Percentiles rank a stretch among this genome's conserved stretches.
Evolutionary conservation across 1,140 invertebrate genomes (phyloP).

Genomic region (Aphaenogaster ashmeadi): DNA sequence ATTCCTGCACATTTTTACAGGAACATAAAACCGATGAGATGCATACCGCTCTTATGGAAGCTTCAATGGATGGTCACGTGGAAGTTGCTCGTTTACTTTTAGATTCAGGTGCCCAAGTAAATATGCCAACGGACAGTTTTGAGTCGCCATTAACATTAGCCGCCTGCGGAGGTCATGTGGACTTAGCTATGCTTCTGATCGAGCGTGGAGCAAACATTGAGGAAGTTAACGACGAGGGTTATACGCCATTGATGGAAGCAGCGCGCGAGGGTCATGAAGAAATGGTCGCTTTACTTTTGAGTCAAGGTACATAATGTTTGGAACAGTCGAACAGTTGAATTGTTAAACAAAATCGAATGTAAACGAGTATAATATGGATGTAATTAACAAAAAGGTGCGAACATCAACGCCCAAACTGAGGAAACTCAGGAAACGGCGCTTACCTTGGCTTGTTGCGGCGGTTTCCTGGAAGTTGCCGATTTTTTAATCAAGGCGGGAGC

Average conservation of each 20-base stretch:
- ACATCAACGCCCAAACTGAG: conserved; percentile 99
- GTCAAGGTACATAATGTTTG: conserved; percentile 90
- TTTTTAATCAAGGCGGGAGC: conserved; percentile 98
- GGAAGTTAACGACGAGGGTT: conserved; percentile 99
- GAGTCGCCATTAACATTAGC: conserved; percentile 99
- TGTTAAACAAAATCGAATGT: neutral
- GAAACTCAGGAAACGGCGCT: conserved; percentile 99
- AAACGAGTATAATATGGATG: neutral
- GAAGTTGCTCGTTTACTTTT: conserved; percentile 97
- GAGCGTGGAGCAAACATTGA: conserved; percentile 99
- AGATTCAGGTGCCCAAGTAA: conserved; percentile 99
- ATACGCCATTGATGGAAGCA: conserved; percentile 99
- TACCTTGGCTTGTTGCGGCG: conserved; percentile 98
- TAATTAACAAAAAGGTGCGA: conserved; percentile 90
- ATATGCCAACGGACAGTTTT: conserved; percentile 99
- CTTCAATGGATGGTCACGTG: conserved; percentile 99
- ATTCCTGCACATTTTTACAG: conserved; percentile 74
- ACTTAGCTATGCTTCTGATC: conserved; percentile 97
- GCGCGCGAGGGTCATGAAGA: conserved; percentile 99
- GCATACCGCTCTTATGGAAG: conserved; percentile 99
- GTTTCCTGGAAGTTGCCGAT: conserved; percentile 99
- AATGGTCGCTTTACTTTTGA: conserved; percentile 97
- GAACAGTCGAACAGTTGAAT: neutral
- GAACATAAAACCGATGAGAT: conserved; percentile 99
- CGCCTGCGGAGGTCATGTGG: conserved; percentile 99